Base-by-base conservation (phyloP, 1,140 invertebrate species). In the Euura saliciscinereae region DNA sequence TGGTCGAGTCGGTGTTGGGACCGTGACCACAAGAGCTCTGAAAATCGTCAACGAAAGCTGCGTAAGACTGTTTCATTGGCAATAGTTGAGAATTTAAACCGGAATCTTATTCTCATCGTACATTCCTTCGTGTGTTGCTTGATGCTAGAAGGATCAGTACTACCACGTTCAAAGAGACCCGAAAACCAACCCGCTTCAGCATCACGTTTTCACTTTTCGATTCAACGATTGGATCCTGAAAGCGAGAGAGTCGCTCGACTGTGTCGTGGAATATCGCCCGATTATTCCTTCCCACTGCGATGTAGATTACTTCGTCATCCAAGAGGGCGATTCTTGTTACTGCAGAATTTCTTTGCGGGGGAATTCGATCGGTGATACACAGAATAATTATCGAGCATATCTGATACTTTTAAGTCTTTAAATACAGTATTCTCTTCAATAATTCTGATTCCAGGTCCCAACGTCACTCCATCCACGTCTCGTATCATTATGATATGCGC, bases 271-370 rank as follows among this genome's bases (percentile, higher is more conserved):
- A 64, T 85, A 80, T 69, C 74, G 66, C 3, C 81, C 81, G 4
- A 65, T 69, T 7, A 28, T 77, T n/a, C 69, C 76, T 1, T 74
- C 66, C 43, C 69, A 74, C 13, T 80, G 69, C 68, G 78, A 82
- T 46, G 76, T 74, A 28, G 83, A 84, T 78, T 83, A 84, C 59
- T 83, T 83, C 69, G 77, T 44, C 6, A 76, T 84, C 8, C 59
- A 59, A 6, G 75, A 83, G 45, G 75, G 68, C 6, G 72, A 67
- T 51, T 64, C 66, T 8, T 71, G 65, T 13, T 71, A 65, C 69
- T 76, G 71, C 42, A 79, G 79, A 73, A 73, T 84, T 13, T 70
- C 76, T 28, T 59, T 73, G 1, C 70, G 59, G 10, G 82, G 82
- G 74, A 73, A 8, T 43, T 73, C 73, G 6, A 72, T 79, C 43